Evolutionary conservation across 64 coral and sea anemone species (phyloP), one percentile per base, ranked within the genome.

Genomic region (Pocillopora damicornis): DNA sequence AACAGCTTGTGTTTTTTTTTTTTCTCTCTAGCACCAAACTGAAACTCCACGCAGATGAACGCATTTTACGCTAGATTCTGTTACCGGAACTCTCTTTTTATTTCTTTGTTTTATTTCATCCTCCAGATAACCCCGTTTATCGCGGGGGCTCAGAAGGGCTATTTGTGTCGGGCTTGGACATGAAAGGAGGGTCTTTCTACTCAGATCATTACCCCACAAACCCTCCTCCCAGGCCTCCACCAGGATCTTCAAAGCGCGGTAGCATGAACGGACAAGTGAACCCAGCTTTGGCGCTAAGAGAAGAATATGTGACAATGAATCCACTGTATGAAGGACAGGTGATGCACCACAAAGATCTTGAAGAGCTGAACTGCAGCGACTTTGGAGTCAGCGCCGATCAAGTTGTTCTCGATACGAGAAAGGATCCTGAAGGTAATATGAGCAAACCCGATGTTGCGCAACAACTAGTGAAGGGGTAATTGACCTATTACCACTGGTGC

Each of bases 271-370:
- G 64, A 25, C 81, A 85, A 67, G 64, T 72, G 20, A 85, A 85
- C 22, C 81, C 81, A 73, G 81, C 37, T 30, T 42, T 85, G 15
- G n/a, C 81, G 22, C 37, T 85, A 9, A 58, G 38, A 14, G 81
- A 85, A 25, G 81, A 85, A 25, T 57, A 25, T 15, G 42, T 85
- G 0, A 85, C 81, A 20, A 85, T 85, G 81, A 85, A 85, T 58
- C 81, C 81, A 58, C 35, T 85, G 17, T 85, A 71, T 66, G 81
- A 85, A 58, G 81, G 81, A 7, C 81, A 85, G 26, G 65, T 85
- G 5, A 42, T 85, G 13, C 63, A 85, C 11, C 81, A 85, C 51
- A 85, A 73, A 37, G 81, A 85, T 66, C 61, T 85, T 22, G 81
- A 85, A 20, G 37, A 18, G 11, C 36, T 85, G 37, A 85, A 85